Base-by-base conservation (phyloP, 2,888 invertebrate genomes). In the Eupithecia abbreviata region DNA sequence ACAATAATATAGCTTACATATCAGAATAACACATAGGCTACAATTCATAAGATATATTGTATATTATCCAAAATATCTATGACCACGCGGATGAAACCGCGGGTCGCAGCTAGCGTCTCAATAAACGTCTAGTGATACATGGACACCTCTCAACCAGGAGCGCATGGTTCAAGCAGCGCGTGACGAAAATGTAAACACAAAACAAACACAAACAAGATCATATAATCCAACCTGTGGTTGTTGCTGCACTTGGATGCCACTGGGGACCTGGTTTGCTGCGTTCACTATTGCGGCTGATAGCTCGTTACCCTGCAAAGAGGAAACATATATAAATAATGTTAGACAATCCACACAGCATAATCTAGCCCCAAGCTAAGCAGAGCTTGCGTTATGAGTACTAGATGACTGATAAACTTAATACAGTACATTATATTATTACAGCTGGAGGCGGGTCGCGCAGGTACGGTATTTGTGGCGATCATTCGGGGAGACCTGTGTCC, bases 271-370 rank as follows among this genome's bases (percentile, higher is more conserved):
- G 74, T 90, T 94, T 0, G 95, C 94, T 71, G 95, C 94, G 83
- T 95, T 95, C 0, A 95, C 93, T 72, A 95, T 94, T 1, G 95
- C 95, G n/a, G 95, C 94, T 71, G 95, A 93, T 72, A 95, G 80
- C 82, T 95, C 95, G 85, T 95, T 95, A 41, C 95, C 95, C 95
- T 95, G 90, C n/a, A 68, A 68, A 43, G 10, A 66, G 4, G 47
- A 9, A 1, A 10, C 43, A 30, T 30, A 30, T 30, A 30, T 30
- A 30, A 30, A 30, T 30, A 30, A 30, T 30, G 30, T 1, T 30
- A 1, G 0, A 30, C 30, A 30, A 30, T 30, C 30, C 30, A 30
- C 30, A 30, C 30, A 30, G 30, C 1, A 30, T 30, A 0, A 30
- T 30, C 30, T 1, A 30, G 30, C 30, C 30, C 30, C 30, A 30